phyloP scores from a whole-genome alignment of 2,113 vertebrate genomes.

The Raja brachyura region DNA sequence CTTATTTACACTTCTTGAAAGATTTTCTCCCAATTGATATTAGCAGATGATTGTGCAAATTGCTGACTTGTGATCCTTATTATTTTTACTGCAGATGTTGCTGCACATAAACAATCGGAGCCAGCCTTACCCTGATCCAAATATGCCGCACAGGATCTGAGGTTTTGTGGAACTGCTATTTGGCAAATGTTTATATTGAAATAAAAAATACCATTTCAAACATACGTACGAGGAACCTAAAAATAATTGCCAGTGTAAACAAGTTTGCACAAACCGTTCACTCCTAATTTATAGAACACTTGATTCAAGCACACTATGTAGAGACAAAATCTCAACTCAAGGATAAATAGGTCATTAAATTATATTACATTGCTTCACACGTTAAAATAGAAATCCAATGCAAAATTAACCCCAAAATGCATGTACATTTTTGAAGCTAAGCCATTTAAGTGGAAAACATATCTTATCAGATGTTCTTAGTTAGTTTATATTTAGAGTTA shows the following conservation, averaged over 20 bases:
- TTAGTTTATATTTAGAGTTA: not conserved
- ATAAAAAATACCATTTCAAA: not conserved
- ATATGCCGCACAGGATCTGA: not conserved
- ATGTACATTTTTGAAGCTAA: not conserved
- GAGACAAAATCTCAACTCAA: not conserved
- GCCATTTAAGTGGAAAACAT: not conserved
- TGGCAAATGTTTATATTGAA: not conserved
- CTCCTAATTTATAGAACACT: not conserved
- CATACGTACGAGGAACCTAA: not conserved
- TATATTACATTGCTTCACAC: not conserved
- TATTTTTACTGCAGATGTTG: constrained; percentile 5
- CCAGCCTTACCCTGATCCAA: not conserved
- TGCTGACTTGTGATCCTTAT: not conserved
- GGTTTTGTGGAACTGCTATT: not conserved
- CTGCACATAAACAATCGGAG: not conserved
- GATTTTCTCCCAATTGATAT: not conserved
- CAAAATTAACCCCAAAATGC: not conserved
- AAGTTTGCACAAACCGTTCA: not conserved
- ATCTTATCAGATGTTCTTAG: not conserved
- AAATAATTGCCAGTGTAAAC: not conserved
- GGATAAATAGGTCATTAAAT: not conserved
- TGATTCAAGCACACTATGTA: constrained; percentile 13
- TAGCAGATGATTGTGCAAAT: not conserved
- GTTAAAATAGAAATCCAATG: not conserved
- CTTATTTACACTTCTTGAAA: not conserved